phyloP scores from a whole-genome alignment of 2,888 invertebrate genomes.

The Drosophila colorata region DNA sequence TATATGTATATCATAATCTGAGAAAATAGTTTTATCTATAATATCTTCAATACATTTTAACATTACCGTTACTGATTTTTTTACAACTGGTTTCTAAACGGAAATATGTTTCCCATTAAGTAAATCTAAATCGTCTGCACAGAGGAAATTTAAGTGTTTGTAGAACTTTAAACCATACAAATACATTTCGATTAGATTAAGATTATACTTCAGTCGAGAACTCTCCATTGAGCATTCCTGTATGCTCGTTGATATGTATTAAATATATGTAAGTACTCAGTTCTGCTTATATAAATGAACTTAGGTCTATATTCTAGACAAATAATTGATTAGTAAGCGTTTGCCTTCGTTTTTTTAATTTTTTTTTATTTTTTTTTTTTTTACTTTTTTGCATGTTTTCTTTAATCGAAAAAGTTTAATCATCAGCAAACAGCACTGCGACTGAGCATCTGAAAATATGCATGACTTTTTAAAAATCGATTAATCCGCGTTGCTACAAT shows the following conservation, averaged over 20 bases:
- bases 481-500: constrained; percentile 4
- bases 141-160: neutral
- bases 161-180: neutral
- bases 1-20: too few species aligned
- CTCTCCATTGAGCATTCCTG: neutral
- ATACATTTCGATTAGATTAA: constrained; percentile 8
- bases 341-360: too few species aligned
- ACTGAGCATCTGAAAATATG: constrained; percentile 3
- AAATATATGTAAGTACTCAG: neutral
- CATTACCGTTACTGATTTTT: too few species aligned
- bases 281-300: constrained; percentile 43
- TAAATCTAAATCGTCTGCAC: neutral
- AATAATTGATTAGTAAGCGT: constrained; percentile 50
- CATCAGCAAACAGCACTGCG: constrained; percentile 20
- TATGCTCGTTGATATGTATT: neutral
- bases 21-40: too few species aligned
- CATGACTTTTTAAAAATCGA: constrained; percentile 33
- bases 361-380: neutral
- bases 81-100: too few species aligned
- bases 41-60: too few species aligned
- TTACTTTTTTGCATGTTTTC: neutral
- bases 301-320: constrained; percentile 31
- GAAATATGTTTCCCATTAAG: neutral
- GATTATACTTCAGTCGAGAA: constrained; percentile 2
- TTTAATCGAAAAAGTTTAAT: constrained; percentile 29